These are phyloP conservation scores for Atopsyche davidsoni DNA, from an alignment of 1,140 invertebrate genomes.

Conservation along the genomic window DNA sequence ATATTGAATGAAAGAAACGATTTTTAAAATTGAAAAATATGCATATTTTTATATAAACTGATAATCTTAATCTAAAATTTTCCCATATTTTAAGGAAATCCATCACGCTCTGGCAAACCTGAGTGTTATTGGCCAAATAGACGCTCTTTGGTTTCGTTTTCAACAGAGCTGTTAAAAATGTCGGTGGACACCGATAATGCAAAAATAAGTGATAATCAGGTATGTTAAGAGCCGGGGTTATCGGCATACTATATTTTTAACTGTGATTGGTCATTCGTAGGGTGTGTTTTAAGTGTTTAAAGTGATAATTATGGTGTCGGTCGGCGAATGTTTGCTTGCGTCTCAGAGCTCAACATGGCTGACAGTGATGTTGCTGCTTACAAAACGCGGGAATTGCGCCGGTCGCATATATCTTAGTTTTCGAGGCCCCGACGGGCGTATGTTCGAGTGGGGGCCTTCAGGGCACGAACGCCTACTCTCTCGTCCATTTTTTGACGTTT, in stretches of 20 bases:
- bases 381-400: constrained; percentile 51
- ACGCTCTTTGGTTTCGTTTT: constrained; percentile 47
- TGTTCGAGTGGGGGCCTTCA: constrained; percentile 32
- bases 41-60: not conserved
- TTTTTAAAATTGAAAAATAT: too few species aligned
- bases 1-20: too few species aligned
- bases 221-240: constrained; percentile 29
- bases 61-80: not conserved
- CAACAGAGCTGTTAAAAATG: constrained; percentile 51
- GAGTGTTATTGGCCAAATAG: constrained; percentile 21
- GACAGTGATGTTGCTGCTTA: constrained; percentile 49
- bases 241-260: constrained; percentile 4
- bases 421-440: constrained; percentile 2
- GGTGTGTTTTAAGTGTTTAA: not conserved
- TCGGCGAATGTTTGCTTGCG: constrained; percentile 51
- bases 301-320: constrained; percentile 48
- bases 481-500: constrained; percentile 43
- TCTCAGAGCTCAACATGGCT: constrained; percentile 46
- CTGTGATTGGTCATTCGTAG: constrained; percentile 2
- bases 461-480: constrained; percentile 46
- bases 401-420: constrained; percentile 34
- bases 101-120: not conserved
- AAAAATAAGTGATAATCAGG: constrained; percentile 52
- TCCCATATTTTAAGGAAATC: not conserved
- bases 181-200: constrained; percentile 52